These are phyloP conservation scores for Agelastica alni DNA, from an alignment of 2,888 invertebrate genomes.

Conservation along the genomic window DNA sequence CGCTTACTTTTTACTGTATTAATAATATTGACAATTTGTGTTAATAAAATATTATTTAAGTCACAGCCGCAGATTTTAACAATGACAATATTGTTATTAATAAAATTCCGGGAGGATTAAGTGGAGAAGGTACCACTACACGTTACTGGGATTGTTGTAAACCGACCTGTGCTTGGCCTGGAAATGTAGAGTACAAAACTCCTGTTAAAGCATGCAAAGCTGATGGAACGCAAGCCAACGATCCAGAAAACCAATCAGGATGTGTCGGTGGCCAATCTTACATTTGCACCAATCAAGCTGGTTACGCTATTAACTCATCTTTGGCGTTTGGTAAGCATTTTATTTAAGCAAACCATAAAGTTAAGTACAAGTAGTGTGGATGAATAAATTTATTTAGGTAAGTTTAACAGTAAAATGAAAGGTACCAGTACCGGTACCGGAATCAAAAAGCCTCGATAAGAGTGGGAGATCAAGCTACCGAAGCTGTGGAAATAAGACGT, in stretches of 20 bases:
- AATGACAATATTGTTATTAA: slow-evolving; percentile 23
- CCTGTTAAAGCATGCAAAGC: slow-evolving; percentile 29
- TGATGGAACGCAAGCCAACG: slow-evolving; percentile 32
- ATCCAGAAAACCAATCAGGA: slow-evolving; percentile 31
- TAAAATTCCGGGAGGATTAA: slow-evolving; percentile 27
- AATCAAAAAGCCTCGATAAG: too few species aligned
- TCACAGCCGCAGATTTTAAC: neutral
- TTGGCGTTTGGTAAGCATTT: slow-evolving; percentile 32
- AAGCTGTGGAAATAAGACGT: too few species aligned
- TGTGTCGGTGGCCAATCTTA: slow-evolving; percentile 31
- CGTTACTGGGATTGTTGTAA: slow-evolving; percentile 38
- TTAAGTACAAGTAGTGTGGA: too few species aligned
- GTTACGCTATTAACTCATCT: slow-evolving; percentile 29
- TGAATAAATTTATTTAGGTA: too few species aligned
- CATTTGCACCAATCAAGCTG: slow-evolving; percentile 32
- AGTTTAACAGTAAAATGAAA: too few species aligned
- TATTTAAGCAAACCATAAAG: too few species aligned
- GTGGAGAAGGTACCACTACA: slow-evolving; percentile 31
- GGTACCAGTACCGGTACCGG: too few species aligned
- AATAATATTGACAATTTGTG: too few species aligned
- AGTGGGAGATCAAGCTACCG: too few species aligned
- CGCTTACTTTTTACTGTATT: too few species aligned
- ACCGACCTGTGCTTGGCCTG: slow-evolving; percentile 34
- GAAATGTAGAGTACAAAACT: slow-evolving; percentile 21
- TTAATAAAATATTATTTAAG: slow-evolving; percentile 1